Percentiles rank a stretch among this genome's conserved stretches.
These are phyloP conservation scores for Pteropus alecto DNA, from an alignment of 2,113 vertebrate genomes.

Conservation along the genomic window DNA sequence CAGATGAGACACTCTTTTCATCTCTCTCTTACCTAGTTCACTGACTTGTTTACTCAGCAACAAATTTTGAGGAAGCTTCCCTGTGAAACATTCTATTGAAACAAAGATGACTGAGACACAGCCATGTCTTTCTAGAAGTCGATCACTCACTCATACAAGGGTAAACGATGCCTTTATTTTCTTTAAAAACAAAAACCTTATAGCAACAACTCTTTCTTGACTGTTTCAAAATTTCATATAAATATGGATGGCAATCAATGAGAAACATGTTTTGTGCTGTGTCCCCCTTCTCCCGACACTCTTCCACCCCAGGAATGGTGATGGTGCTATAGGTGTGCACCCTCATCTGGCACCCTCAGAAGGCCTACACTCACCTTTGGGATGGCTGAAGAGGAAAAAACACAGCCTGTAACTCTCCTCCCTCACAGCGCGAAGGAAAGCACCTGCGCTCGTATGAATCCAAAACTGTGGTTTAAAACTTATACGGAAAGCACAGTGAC, in stretches of 20 bases:
- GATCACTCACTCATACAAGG: background rate
- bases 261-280: background rate
- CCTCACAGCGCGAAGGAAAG: background rate
- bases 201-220: background rate
- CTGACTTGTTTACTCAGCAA: background rate
- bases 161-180: background rate
- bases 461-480: background rate
- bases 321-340: rapidly evolving
- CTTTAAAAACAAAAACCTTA: background rate
- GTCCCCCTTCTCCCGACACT: background rate
- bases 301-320: background rate
- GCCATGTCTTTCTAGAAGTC: background rate
- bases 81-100: background rate
- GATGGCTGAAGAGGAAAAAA: background rate
- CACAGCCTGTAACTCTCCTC: background rate
- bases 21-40: background rate
- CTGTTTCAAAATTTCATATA: background rate
- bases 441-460: background rate
- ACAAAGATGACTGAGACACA: background rate
- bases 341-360: background rate
- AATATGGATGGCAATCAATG: background rate
- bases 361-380: background rate
- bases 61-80: background rate
- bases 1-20: background rate
- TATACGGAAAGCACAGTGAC: background rate